Conservation (phyloP, 2,113 vertebrate genomes). For the Recurvirostra avosetta region DNA sequence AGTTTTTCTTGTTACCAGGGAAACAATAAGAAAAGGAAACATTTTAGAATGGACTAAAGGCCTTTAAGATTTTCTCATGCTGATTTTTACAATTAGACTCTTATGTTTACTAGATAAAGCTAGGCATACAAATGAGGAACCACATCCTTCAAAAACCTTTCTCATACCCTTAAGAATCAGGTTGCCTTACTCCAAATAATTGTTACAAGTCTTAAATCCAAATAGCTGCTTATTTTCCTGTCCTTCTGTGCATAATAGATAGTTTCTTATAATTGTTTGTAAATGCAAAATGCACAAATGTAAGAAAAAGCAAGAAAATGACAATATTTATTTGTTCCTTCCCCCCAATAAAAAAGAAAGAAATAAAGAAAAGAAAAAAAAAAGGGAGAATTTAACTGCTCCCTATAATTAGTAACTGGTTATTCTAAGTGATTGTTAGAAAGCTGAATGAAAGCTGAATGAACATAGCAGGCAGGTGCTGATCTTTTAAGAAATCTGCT, state of each 20-base stretch:
- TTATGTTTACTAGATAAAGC: not conserved
- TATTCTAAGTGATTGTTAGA: not conserved
- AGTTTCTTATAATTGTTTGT: not conserved
- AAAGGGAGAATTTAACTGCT: rapidly evolving
- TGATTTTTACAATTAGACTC: not conserved
- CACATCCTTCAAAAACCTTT: not conserved
- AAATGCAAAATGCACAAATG: not conserved
- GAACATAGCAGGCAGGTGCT: not conserved
- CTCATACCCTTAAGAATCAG: not conserved
- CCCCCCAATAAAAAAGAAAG: not conserved
- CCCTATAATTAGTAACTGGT: not conserved
- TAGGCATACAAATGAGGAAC: not conserved
- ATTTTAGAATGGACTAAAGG: not conserved
- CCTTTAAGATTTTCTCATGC: not conserved
- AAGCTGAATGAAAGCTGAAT: not conserved
- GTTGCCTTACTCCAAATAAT: not conserved
- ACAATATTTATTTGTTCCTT: not conserved
- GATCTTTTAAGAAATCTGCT: not conserved
- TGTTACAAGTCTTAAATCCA: not conserved
- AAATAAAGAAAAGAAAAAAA: not conserved
- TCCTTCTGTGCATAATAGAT: not conserved
- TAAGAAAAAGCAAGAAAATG: not conserved
- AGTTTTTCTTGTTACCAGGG: not conserved
- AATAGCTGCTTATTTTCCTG: not conserved
- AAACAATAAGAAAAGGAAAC: not conserved